Conservation (phyloP, 1,140 invertebrate species). For the Caenorhabditis remanei region DNA sequence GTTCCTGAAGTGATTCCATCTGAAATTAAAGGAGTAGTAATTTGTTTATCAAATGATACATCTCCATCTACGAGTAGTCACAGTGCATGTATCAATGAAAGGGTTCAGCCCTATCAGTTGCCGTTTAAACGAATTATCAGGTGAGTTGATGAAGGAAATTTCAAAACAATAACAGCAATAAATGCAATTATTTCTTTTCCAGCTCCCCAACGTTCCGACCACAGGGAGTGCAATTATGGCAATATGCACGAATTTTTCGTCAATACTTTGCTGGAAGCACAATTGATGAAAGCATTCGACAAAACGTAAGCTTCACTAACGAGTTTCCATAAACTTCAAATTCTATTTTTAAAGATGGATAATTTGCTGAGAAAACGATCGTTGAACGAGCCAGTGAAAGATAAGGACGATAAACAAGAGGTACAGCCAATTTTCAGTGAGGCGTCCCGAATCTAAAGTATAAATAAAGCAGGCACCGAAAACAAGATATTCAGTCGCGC, state of each 20-base stretch:
- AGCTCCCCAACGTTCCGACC: background rate
- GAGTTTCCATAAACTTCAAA: background rate
- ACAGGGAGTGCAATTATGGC: background rate
- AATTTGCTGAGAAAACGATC: background rate
- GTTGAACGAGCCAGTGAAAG: background rate
- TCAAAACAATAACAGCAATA: background rate
- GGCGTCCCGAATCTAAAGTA: too few species aligned
- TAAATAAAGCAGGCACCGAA: background rate
- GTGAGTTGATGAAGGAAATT: background rate
- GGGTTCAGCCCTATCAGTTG: background rate
- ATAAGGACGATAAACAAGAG: conserved; percentile 14
- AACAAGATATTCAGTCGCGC: too few species aligned
- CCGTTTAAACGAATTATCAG: conserved; percentile 16
- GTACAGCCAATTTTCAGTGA: background rate
- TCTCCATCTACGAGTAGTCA: conserved; percentile 11
- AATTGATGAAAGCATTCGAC: background rate
- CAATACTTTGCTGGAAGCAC: background rate
- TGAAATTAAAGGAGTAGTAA: background rate
- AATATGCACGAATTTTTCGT: background rate
- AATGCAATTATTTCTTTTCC: background rate
- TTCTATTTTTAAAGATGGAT: background rate
- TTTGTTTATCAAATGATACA: conserved; percentile 17
- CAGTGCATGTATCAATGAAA: background rate
- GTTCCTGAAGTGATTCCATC: background rate
- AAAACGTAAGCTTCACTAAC: background rate